Conservation (phyloP, 1,140 invertebrate species). For the Zaprionus lachaisei region DNA sequence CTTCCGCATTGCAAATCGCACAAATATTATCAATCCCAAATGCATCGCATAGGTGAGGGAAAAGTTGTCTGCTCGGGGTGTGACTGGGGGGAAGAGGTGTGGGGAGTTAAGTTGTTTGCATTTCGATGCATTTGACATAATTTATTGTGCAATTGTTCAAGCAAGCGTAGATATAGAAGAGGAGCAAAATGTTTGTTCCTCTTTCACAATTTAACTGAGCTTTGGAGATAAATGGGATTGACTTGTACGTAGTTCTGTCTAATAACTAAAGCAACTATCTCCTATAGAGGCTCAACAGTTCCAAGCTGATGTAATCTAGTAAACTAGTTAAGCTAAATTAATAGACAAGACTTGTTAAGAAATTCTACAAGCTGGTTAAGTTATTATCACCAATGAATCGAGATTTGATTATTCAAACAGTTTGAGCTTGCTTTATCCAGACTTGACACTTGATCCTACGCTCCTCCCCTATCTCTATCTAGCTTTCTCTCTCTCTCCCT, state of each 20-base stretch:
- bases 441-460: slow-evolving; percentile 9
- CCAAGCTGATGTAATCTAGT: neutral
- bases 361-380: neutral
- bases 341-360: neutral
- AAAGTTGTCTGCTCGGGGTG: neutral
- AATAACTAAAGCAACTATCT: neutral
- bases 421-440: slow-evolving; percentile 10
- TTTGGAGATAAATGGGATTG: neutral
- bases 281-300: neutral
- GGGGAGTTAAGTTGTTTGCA: slow-evolving; percentile 17
- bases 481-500: neutral
- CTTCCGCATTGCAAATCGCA: slow-evolving; percentile 67
- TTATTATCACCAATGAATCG: neutral
- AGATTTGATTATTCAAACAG: neutral
- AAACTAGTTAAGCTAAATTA: neutral
- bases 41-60: slow-evolving; percentile 19
- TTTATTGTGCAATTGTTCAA: slow-evolving; percentile 20
- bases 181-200: slow-evolving; percentile 1
- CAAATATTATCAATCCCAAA: slow-evolving; percentile 68
- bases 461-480: neutral
- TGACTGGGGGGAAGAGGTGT: neutral
- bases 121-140: slow-evolving; percentile 10
- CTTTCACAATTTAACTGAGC: neutral
- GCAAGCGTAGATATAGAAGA: neutral
- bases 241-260: neutral